Conservation (phyloP, 2,888 invertebrate genomes). For the Phortica okadai region DNA sequence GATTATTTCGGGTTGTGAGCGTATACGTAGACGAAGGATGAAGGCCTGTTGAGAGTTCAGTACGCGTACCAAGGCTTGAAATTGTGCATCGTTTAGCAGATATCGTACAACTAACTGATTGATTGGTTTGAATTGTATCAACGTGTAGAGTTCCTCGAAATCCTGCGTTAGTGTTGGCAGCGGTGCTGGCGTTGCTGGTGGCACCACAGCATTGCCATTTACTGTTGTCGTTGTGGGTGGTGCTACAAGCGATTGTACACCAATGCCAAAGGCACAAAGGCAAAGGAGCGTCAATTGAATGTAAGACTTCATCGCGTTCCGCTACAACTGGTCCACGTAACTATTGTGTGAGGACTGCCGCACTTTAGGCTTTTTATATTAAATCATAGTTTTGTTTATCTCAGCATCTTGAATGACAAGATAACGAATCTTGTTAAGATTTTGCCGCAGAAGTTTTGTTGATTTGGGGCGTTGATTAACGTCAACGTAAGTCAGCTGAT, state of each 20-base stretch:
- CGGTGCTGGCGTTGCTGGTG: conserved; percentile 40
- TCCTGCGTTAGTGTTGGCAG: conserved; percentile 56
- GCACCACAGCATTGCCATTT: background rate
- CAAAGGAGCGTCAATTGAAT: conserved; percentile 10
- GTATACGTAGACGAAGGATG: conserved; percentile 58
- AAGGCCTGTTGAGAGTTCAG: conserved; percentile 62
- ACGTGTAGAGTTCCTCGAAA: conserved; percentile 55
- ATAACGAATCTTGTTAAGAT: background rate
- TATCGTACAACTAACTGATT: conserved; percentile 61
- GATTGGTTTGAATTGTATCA: conserved; percentile 61
- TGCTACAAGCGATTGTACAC: conserved; percentile 3
- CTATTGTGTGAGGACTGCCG: background rate
- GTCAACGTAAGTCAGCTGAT: background rate
- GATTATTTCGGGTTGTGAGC: conserved; percentile 68
- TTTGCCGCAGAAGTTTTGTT: conserved; percentile 13
- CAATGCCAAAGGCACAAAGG: conserved; percentile 11
- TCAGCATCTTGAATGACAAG: background rate
- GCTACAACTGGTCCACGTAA: background rate
- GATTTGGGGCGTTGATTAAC: conserved; percentile 1
- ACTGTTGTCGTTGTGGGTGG: conserved; percentile 9
- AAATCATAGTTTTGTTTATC: conserved; percentile 10
- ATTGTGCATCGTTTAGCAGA: conserved; percentile 61
- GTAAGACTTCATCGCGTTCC: background rate
- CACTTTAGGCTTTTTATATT: conserved; percentile 5
- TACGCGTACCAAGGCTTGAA: conserved; percentile 62